These are phyloP conservation scores for Drosophila histrio DNA, from an alignment of 2,888 invertebrate species.

Conservation along the genomic window DNA sequence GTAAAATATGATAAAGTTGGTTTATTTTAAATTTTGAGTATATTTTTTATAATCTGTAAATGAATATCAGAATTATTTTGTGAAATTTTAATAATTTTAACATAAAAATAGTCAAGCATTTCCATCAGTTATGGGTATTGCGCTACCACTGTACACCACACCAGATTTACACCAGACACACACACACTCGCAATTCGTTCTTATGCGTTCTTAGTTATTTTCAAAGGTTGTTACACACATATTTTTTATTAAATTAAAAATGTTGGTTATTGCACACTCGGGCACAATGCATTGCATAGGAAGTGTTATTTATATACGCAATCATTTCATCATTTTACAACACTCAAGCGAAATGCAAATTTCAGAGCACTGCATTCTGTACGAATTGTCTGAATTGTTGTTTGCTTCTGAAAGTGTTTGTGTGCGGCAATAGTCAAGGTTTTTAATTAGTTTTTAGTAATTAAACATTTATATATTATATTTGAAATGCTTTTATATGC, in stretches of 20 bases:
- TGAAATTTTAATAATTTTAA: no score
- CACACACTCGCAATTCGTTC: conserved; percentile 57
- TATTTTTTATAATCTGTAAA: no score
- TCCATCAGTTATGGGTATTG: conserved; percentile 28
- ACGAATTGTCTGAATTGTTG: conserved; percentile 82
- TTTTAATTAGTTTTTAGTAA: conserved; percentile 54
- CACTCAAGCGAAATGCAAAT: conserved; percentile 80
- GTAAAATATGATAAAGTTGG: no score
- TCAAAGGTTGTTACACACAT: conserved; percentile 24
- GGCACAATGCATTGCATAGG: conserved; percentile 82
- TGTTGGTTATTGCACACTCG: conserved; percentile 69
- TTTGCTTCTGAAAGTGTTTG: conserved; percentile 77
- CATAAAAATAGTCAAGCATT: conserved; percentile 9
- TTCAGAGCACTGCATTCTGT: conserved; percentile 78
- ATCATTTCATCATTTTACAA: neutral
- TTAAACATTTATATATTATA: conserved; percentile 18
- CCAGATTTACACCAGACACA: neutral
- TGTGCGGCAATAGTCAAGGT: conserved; percentile 47
- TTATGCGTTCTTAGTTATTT: conserved; percentile 66
- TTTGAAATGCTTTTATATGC: conserved; percentile 58
- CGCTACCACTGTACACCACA: neutral
- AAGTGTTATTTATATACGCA: conserved; percentile 33
- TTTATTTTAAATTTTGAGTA: no score
- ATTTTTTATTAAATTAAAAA: conserved; percentile 56
- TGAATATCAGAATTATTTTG: no score